Evolutionary conservation across 2,888 invertebrate genomes (phyloP), one percentile per base, ranked within the genome.

Genomic region (Sympetrum striolatum): DNA sequence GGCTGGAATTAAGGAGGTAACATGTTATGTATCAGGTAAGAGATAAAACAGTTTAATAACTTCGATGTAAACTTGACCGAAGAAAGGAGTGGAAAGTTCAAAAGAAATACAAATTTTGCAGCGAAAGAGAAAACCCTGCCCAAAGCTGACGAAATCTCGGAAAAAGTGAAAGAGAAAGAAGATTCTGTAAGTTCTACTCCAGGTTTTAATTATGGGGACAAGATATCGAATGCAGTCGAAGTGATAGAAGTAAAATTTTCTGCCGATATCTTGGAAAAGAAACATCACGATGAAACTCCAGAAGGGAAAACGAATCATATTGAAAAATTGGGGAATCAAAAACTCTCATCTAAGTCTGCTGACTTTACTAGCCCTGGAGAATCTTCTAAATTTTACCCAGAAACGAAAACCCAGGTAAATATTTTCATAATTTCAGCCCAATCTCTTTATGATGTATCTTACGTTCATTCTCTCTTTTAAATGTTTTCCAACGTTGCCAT

Each of bases 1-100:
- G 80, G 95, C 96, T 92, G 97, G 98, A 48, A 93, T 98, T 81
- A 95, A 94, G 91, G 95, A 96, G 92, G 96, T 96, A 92, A 92
- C 95, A 35, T 93, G 93, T 91, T 93, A 94, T 91, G 82, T 92
- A 37, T 91, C 91, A 92, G 91, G 92, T 92, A 92, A 91, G 82
- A 73, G 18, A 15, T 53, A 53, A 18, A 53, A 44, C 35, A 60
- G 18, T 90, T 86, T 31, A 14, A 73, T 25, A 25, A 10, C 14
- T 31, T 6, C 10, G 0, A 31, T 25, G 15, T 14, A 25, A 25
- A 12, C 31, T 73, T 73, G 8, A 14, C 73, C 31, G 31, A 14
- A 31, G 6, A 8, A 25, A 10, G 18, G 22, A 73, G 15, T 73
- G 3, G 31, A 6, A 3, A 25, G 12, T 31, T 8, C 0, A n/a